phyloP scores from a whole-genome alignment of 2,888 invertebrate genomes.

The Spodoptera picta region DNA sequence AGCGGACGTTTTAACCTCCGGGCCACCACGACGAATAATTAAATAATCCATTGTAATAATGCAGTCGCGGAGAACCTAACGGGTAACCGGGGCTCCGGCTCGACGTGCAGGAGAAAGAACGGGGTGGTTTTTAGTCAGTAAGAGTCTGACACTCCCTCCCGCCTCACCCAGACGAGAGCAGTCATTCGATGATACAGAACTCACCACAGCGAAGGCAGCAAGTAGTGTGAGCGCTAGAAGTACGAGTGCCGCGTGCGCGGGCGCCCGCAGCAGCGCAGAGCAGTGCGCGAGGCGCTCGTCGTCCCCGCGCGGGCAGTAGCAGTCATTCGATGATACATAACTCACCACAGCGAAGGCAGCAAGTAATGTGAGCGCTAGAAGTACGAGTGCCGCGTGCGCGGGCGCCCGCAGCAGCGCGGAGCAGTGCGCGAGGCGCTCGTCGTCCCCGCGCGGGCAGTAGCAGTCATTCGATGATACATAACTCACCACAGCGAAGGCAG shows the following conservation, averaged over 20 bases:
- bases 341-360: constrained; percentile 87
- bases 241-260: constrained; percentile 91
- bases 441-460: constrained; percentile 94
- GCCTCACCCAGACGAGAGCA: too few relatives aligned
- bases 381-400: constrained; percentile 91
- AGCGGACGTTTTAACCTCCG: too few relatives aligned
- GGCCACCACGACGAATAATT: too few relatives aligned
- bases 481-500: constrained; percentile 86
- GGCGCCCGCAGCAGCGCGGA: constrained; percentile 93
- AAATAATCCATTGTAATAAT: too few relatives aligned
- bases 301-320: constrained; percentile 94
- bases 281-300: constrained; percentile 95
- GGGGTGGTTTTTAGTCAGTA: too few relatives aligned
- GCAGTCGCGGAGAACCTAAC: too few relatives aligned
- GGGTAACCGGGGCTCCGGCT: too few relatives aligned
- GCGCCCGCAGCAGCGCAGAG: constrained; percentile 92
- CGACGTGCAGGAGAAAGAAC: too few relatives aligned
- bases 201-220: constrained; percentile 86
- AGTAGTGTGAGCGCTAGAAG: constrained; percentile 86
- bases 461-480: too few relatives aligned
- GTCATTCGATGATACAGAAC: constrained; percentile 37
- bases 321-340: too few relatives aligned
- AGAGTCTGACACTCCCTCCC: too few relatives aligned
- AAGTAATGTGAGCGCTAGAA: constrained; percentile 85
- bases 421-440: constrained; percentile 94